Conservation (phyloP, 2,797 vertebrate genomes). For the Lepus townsendii region DNA sequence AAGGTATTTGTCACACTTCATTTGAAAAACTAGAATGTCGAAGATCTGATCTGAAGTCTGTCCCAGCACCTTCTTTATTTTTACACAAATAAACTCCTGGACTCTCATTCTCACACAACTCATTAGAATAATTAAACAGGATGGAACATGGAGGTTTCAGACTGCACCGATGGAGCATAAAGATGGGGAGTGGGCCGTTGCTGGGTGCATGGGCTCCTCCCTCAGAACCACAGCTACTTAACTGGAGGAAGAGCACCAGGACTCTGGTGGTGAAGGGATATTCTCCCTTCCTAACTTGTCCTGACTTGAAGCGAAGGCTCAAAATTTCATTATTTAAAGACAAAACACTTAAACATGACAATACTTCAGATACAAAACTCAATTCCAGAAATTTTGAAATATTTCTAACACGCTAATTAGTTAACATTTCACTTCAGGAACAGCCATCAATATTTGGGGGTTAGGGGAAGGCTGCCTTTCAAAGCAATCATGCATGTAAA, state of each 20-base stretch:
- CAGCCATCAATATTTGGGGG: not conserved
- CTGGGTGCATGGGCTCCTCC: not conserved
- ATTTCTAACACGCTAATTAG: not conserved
- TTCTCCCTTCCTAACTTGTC: not conserved
- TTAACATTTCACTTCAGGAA: not conserved
- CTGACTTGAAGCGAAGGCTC: conserved; percentile 4
- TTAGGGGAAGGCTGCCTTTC: not conserved
- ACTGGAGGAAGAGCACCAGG: not conserved
- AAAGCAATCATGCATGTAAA: conserved; percentile 15
- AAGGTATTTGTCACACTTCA: not conserved
- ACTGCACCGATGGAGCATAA: not conserved
- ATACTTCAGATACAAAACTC: conserved; percentile 12
- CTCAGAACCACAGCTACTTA: not conserved
- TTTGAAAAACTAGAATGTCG: not conserved
- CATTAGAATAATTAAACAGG: not conserved
- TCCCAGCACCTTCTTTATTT: not conserved
- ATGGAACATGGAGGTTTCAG: not conserved
- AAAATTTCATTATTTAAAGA: not conserved
- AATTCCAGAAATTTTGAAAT: not conserved
- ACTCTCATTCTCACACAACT: not conserved
- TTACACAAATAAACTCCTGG: not conserved
- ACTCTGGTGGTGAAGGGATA: not conserved
- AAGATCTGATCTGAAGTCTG: not conserved
- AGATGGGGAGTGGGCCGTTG: not conserved
- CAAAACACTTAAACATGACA: conserved; percentile 16